Conservation (phyloP, 2,113 vertebrate species). For the Orcinus orca region DNA sequence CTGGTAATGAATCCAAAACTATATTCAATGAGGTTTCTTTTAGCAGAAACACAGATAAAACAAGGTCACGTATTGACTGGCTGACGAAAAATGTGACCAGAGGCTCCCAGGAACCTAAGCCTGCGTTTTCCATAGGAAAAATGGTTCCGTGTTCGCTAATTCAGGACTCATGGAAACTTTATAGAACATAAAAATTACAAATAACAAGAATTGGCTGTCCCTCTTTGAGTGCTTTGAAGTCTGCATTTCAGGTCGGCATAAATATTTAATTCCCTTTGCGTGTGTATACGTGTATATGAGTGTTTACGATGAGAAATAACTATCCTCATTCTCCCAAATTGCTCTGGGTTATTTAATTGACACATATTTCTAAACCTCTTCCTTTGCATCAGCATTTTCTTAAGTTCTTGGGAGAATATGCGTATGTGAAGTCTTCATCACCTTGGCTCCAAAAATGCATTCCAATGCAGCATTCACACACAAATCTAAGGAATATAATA, state of each 20-base stretch:
- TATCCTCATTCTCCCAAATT: neutral
- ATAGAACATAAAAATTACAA: accelerated
- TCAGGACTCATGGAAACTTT: neutral
- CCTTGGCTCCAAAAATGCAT: neutral
- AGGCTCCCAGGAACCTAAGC: neutral
- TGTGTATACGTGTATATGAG: neutral
- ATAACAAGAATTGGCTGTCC: accelerated
- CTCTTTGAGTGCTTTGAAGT: neutral
- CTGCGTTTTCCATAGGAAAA: neutral
- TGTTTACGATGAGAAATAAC: neutral
- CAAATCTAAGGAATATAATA: neutral
- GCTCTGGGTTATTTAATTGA: neutral
- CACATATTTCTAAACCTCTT: neutral
- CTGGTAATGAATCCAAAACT: neutral
- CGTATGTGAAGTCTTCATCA: neutral
- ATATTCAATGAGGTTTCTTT: neutral
- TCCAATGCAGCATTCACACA: neutral
- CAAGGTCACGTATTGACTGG: neutral
- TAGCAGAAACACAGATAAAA: neutral
- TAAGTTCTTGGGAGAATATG: neutral
- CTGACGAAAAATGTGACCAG: neutral
- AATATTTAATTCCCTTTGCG: neutral
- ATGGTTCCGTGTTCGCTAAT: accelerated
- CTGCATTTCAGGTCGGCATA: neutral
- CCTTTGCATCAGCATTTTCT: neutral